Evolutionary conservation across 2,888 invertebrate genomes (phyloP), one percentile per base, ranked within the genome.

Genomic region (Apamea monoglypha): DNA sequence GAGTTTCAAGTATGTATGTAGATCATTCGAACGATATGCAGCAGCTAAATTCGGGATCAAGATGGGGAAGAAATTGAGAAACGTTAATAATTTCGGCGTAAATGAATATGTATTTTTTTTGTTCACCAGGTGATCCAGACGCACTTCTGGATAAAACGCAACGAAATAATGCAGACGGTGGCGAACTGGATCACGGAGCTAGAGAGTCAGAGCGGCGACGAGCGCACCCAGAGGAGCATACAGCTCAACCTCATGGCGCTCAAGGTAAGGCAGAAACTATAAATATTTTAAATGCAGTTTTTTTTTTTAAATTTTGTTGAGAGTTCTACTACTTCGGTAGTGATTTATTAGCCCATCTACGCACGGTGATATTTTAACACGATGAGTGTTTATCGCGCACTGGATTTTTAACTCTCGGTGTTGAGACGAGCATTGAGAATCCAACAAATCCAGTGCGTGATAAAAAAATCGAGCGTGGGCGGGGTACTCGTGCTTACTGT

Each of bases 131-230:
- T 99, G 74, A 98, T 99, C 87, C 98, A 98, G 87, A 98, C 98
- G 47, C 99, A 99, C 95, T 99, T 99, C 96, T 99, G 99, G 98
- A 97, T 99, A 91, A 99, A 99, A 95, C 97, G 98, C 80, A 98
- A 98, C 91, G 99, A 99, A 96, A 98, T 99, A 88, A 97, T 98
- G 93, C 97, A 98, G 89, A 99, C 99, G 95, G 98, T 99, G 85
- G 98, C 99, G 92, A 97, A 97, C 85, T 99, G 99, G 99, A 98
- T 99, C 91, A 97, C 98, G 81, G 99, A 99, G 92, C 97, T 99
- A 94, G 99, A 99, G 94, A 97, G 97, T 80, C 98, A 98, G 91
- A 97, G 97, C 92, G 97, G 97, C 89, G 98, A 98, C 96, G 98
- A 98, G 94, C 97, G 98, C 78, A 98, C 98, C 82, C 98, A 98